phyloP scores from a whole-genome alignment of 2,113 vertebrate species.

The Dasyornis broadbenti region DNA sequence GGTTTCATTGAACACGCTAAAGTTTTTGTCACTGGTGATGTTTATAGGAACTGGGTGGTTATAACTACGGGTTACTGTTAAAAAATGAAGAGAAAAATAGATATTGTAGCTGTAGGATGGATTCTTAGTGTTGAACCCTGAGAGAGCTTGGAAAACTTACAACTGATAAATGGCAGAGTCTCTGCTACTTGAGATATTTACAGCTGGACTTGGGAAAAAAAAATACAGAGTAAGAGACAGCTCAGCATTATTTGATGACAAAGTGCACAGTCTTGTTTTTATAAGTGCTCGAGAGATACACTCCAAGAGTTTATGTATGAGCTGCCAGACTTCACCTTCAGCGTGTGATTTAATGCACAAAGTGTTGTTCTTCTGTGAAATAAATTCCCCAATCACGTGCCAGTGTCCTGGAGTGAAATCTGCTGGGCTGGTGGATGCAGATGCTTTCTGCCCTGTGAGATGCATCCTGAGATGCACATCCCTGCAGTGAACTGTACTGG shows the following conservation, averaged over 20 bases:
- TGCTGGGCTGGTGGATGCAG: not conserved
- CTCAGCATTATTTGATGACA: not conserved
- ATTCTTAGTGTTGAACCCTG: not conserved
- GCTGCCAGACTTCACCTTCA: not conserved
- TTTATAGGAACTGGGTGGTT: not conserved
- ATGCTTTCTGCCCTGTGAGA: not conserved
- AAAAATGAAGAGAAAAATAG: not conserved
- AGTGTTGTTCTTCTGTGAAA: not conserved
- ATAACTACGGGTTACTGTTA: not conserved
- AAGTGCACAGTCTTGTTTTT: not conserved
- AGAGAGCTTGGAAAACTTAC: not conserved
- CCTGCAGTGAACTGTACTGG: not conserved
- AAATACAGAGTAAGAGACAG: not conserved
- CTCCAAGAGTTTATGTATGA: not conserved
- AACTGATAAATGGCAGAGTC: not conserved
- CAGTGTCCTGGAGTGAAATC: not conserved
- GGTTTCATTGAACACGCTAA: rapidly evolving
- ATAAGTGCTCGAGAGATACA: not conserved
- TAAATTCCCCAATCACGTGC: not conserved
- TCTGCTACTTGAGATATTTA: not conserved
- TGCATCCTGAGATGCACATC: no score
- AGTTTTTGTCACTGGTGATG: not conserved
- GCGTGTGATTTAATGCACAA: not conserved
- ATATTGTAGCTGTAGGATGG: not conserved
- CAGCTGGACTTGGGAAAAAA: not conserved